A percentile compares a stretch with the other conserved stretches of the same genome.
These are phyloP conservation scores for Clanis bilineata DNA, from an alignment of 2,888 invertebrate species.

Conservation along the genomic window DNA sequence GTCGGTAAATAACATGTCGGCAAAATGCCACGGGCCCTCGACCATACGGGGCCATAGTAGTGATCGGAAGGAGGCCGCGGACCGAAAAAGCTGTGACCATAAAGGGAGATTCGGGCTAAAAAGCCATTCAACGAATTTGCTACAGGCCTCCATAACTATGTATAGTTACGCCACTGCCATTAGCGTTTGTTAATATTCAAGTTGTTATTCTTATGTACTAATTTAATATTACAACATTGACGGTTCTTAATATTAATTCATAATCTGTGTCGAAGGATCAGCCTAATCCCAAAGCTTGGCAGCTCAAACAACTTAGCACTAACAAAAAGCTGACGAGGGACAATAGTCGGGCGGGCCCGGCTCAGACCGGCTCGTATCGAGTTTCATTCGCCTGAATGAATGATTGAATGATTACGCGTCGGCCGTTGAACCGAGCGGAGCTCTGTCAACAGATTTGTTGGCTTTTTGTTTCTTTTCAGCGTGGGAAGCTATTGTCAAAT, in stretches of 20 bases:
- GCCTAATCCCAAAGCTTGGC: not conserved
- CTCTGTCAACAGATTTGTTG: constrained; percentile 25
- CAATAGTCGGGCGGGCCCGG: constrained; percentile 4
- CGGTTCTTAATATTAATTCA: not conserved
- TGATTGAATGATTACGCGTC: constrained; percentile 31
- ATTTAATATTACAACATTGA: not conserved
- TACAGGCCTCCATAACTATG: too few species aligned
- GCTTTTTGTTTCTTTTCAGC: constrained; percentile 22
- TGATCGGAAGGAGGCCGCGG: too few species aligned
- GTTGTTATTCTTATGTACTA: too few species aligned
- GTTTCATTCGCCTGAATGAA: constrained; percentile 21
- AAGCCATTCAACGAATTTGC: too few species aligned
- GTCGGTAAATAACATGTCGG: too few species aligned
- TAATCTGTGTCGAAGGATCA: not conserved
- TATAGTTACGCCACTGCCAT: too few species aligned
- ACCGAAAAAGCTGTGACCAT: too few species aligned
- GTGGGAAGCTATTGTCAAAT: constrained; percentile 21
- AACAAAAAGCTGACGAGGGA: not conserved
- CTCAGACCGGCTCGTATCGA: constrained; percentile 18
- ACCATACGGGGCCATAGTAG: too few species aligned
- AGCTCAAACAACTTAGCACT: constrained; percentile 4
- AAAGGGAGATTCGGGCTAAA: too few species aligned
- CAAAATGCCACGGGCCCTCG: too few species aligned
- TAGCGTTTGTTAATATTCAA: too few species aligned
- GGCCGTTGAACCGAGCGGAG: constrained; percentile 25